A percentile compares a stretch with the other conserved stretches of the same genome.
These are phyloP conservation scores for Ips typographus DNA, from an alignment of 1,140 invertebrate genomes.

Conservation along the genomic window DNA sequence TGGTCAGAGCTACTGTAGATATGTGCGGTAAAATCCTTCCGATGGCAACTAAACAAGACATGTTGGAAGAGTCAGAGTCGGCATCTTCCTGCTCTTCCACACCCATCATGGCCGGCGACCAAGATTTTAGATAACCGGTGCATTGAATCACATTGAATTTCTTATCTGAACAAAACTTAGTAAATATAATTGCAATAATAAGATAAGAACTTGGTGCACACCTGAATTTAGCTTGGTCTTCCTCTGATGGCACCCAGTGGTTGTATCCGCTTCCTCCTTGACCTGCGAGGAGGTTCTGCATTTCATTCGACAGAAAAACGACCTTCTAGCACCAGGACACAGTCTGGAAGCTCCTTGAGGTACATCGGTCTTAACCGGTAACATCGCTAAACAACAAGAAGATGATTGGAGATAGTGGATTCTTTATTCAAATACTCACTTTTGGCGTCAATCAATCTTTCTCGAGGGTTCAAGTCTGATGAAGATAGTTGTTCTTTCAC, in stretches of 20 bases:
- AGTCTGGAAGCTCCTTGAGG: slow-evolving; percentile 72
- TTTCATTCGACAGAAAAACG: slow-evolving; percentile 94
- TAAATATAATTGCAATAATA: slow-evolving; percentile 22
- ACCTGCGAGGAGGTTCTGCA: slow-evolving; percentile 64
- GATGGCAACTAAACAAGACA: slow-evolving; percentile 84
- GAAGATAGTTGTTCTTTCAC: slow-evolving; percentile 94
- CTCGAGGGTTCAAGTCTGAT: slow-evolving; percentile 83
- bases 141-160: slow-evolving; percentile 83
- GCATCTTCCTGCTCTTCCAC: slow-evolving; percentile 67
- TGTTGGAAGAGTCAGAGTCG: slow-evolving; percentile 73
- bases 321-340: slow-evolving; percentile 84
- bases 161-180: slow-evolving; percentile 58
- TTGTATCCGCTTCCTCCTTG: slow-evolving; percentile 74
- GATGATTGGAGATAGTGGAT: no score
- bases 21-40: slow-evolving; percentile 69
- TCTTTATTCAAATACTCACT: slow-evolving; percentile 58
- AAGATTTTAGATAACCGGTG: slow-evolving; percentile 90
- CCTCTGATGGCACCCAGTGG: slow-evolving; percentile 62
- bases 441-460: slow-evolving; percentile 89
- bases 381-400: slow-evolving; percentile 68
- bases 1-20: slow-evolving; percentile 50
- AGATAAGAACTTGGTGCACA: slow-evolving; percentile 34
- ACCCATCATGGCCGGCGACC: slow-evolving; percentile 77
- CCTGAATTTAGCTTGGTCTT: slow-evolving; percentile 68
- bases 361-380: slow-evolving; percentile 86